Conservation (phyloP, 2,888 invertebrate genomes). For the Hermaeophaga mercurialis region DNA sequence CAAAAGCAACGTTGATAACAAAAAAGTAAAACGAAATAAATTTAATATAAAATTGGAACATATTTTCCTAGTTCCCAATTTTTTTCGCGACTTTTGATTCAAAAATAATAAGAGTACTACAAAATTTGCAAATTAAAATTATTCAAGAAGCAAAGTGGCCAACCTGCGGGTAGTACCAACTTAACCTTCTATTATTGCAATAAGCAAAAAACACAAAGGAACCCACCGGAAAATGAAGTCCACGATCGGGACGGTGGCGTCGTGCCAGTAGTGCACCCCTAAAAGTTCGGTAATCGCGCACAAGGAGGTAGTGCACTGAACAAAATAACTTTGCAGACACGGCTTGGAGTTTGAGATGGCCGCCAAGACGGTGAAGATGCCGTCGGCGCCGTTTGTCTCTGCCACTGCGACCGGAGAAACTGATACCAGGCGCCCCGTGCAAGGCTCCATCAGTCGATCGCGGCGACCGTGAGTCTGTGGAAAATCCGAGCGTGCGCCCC, state of each 20-base stretch:
- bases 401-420: conserved; percentile 38
- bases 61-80: no score
- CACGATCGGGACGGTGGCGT: background rate
- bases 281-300: background rate
- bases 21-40: no score
- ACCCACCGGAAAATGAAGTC: background rate
- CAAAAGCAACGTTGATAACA: no score
- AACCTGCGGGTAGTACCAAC: background rate
- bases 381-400: conserved; percentile 25
- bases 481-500: conserved; percentile 47
- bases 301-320: background rate
- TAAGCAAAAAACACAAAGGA: background rate
- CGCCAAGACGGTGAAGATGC: conserved; percentile 17
- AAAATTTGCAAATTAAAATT: no score
- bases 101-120: no score
- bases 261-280: no score
- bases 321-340: background rate
- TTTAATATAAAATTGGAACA: no score
- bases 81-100: no score
- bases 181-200: background rate
- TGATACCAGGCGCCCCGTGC: conserved; percentile 46
- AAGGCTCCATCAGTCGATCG: conserved; percentile 51
- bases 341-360: conserved; percentile 25
- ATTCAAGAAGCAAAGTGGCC: no score
- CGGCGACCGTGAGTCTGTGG: conserved; percentile 50